Evolutionary conservation across 2,888 invertebrate species (phyloP).

Genomic region (Vandiemenella viatica): DNA sequence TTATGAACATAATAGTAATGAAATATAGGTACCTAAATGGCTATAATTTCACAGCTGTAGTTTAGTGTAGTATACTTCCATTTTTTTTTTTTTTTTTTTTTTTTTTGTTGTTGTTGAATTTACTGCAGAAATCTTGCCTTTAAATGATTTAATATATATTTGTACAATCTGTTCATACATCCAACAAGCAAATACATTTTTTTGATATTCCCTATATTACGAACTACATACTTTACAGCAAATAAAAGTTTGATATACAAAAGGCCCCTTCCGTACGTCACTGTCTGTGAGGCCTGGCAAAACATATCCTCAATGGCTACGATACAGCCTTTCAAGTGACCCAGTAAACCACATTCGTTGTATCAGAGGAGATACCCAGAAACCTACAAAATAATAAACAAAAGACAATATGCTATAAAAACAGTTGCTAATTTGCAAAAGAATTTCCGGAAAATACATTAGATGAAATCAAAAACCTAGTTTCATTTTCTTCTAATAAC

Average conservation of each 20-base stretch:
- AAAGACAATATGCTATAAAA: too few species aligned
- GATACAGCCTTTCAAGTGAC: not conserved
- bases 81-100: too few species aligned
- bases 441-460: not conserved
- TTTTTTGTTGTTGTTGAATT: too few species aligned
- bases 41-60: too few species aligned
- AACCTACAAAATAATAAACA: too few species aligned
- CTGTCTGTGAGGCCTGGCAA: constrained; percentile 4
- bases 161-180: constrained; percentile 1
- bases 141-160: too few species aligned
- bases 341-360: too few species aligned
- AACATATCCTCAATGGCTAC: constrained; percentile 2
- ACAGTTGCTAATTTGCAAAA: not conserved
- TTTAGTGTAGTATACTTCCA: too few species aligned
- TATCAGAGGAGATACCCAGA: too few species aligned
- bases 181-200: not conserved
- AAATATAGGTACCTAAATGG: too few species aligned
- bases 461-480: not conserved
- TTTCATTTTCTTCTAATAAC: not conserved
- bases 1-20: not conserved
- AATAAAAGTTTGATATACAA: constrained; percentile 6
- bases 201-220: constrained; percentile 7
- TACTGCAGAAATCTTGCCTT: too few species aligned
- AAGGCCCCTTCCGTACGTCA: constrained; percentile 10
- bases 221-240: constrained; percentile 1